Evolutionary conservation across 2,797 vertebrate genomes (phyloP).

Genomic region (Peromyscus nudipes): DNA sequence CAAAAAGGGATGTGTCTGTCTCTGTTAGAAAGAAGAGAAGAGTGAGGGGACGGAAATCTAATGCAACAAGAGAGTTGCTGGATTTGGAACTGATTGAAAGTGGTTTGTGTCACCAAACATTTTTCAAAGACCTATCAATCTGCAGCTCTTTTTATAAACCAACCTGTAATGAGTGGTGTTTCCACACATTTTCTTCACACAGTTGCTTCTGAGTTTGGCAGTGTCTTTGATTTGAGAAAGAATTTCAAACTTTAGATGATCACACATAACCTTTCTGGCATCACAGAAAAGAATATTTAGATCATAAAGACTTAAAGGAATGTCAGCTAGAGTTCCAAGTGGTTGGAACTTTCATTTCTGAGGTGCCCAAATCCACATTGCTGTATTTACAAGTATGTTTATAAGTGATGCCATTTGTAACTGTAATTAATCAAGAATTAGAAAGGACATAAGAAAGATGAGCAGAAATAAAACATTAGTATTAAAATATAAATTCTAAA

Average conservation of each 20-base stretch:
- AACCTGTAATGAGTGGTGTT: slow-evolving; percentile 77
- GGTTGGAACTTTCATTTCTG: slow-evolving; percentile 83
- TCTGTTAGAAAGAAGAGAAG: slow-evolving; percentile 82
- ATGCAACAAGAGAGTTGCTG: slow-evolving; percentile 82
- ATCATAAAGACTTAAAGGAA: slow-evolving; percentile 80
- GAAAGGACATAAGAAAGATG: slow-evolving; percentile 49
- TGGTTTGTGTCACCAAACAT: slow-evolving; percentile 77
- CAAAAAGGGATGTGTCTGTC: slow-evolving; percentile 83
- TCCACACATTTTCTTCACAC: slow-evolving; percentile 81
- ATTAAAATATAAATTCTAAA: slow-evolving; percentile 45
- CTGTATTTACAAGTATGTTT: slow-evolving; percentile 77
- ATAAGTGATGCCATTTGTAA: slow-evolving; percentile 76
- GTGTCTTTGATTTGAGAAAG: slow-evolving; percentile 84
- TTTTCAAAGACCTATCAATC: slow-evolving; percentile 80
- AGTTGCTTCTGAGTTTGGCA: slow-evolving; percentile 81
- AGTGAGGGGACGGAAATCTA: slow-evolving; percentile 80
- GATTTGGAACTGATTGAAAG: slow-evolving; percentile 82
- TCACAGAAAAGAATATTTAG: slow-evolving; percentile 81
- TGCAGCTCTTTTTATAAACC: slow-evolving; percentile 82
- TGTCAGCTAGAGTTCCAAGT: slow-evolving; percentile 79
- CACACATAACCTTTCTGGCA: slow-evolving; percentile 75
- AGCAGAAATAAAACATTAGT: slow-evolving; percentile 62
- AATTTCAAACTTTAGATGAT: slow-evolving; percentile 81
- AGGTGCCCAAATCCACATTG: slow-evolving; percentile 71
- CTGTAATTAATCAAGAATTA: slow-evolving; percentile 77